Evolutionary conservation across 2,113 vertebrate species (phyloP).

Genomic region (Hassar affinis): DNA sequence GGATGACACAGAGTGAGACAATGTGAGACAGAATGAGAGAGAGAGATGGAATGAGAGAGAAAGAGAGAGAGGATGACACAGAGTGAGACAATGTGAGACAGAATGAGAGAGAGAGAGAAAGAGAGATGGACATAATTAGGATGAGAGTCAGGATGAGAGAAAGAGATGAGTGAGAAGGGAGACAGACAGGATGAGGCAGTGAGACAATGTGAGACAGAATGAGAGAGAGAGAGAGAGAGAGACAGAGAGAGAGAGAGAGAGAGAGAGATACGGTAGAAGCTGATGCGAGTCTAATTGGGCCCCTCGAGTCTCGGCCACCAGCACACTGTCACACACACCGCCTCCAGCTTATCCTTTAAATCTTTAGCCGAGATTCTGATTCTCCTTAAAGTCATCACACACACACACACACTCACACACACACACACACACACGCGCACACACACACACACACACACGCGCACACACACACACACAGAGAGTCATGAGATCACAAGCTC

Average conservation of each 20-base stretch:
- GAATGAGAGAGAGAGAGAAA: background rate
- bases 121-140: background rate
- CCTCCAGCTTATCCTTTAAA: conserved; percentile 41
- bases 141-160: background rate
- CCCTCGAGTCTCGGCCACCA: conserved; percentile 40
- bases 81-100: background rate
- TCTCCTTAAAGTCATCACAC: background rate
- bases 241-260: background rate
- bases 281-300: conserved; percentile 45
- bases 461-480: conserved; percentile 23
- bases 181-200: background rate
- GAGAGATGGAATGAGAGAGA: background rate
- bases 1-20: no score
- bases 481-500: background rate
- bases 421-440: conserved; percentile 29
- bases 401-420: conserved; percentile 1
- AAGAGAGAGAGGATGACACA: no score
- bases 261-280: background rate
- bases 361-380: conserved; percentile 31
- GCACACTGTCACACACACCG: conserved; percentile 6
- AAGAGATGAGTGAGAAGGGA: background rate
- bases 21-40: background rate
- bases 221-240: background rate
- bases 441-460: no score
- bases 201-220: background rate